These are phyloP conservation scores for Popillia japonica DNA, from an alignment of 1,140 invertebrate genomes.

Conservation along the genomic window DNA sequence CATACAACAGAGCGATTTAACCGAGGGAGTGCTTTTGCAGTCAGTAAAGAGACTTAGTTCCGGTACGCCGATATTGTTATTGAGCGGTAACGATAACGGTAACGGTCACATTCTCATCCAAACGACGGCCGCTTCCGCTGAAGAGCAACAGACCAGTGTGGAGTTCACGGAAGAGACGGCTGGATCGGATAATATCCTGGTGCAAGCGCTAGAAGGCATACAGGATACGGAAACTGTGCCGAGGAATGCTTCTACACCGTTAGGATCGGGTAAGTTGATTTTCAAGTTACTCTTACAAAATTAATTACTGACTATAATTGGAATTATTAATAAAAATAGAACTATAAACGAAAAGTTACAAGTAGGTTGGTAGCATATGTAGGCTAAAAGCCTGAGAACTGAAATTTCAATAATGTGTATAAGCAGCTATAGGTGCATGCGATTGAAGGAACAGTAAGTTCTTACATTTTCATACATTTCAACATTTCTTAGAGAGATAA, in stretches of 20 bases:
- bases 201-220: constrained; percentile 52
- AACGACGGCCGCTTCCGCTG: constrained; percentile 50
- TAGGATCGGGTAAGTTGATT: constrained; percentile 54
- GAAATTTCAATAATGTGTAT: too few relatives aligned
- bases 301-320: too few relatives aligned
- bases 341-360: too few relatives aligned
- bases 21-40: constrained; percentile 56
- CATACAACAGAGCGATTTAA: constrained; percentile 56
- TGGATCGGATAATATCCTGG: constrained; percentile 48
- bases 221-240: constrained; percentile 49
- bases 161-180: constrained; percentile 45
- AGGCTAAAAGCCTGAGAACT: too few relatives aligned
- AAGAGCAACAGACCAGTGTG: constrained; percentile 34
- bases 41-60: constrained; percentile 56
- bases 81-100: constrained; percentile 55
- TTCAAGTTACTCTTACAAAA: too few relatives aligned
- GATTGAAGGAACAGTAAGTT: too few relatives aligned
- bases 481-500: too few relatives aligned
- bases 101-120: constrained; percentile 58
- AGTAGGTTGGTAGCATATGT: too few relatives aligned
- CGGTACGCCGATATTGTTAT: constrained; percentile 56
- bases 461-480: too few relatives aligned
- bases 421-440: too few relatives aligned
- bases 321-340: too few relatives aligned
- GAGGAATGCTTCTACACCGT: constrained; percentile 50